Base-by-base conservation (phyloP, 2,113 vertebrate species). In the Cacatua alba region DNA sequence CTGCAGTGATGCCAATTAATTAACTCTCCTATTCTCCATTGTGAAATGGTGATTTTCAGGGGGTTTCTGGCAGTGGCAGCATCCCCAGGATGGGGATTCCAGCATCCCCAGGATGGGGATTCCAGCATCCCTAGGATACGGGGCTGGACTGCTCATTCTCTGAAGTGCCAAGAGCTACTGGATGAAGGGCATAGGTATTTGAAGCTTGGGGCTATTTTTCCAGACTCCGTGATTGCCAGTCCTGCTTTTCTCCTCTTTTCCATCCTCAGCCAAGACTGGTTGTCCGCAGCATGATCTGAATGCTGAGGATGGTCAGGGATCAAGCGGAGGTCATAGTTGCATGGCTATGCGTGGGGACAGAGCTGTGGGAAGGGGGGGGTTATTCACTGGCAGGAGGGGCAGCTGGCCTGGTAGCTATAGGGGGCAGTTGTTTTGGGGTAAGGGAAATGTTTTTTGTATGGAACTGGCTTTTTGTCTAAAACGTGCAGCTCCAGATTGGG, bases 291-390 rank as follows among this genome's bases (percentile, higher is more conserved):
- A 26, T 43, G 62, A 39, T 49, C 14, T 41, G 46, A 65, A 33
- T 2, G 2, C 24, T 77, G 53, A 64, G 35, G 6, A 52, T 51
- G 29, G 57, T 15, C 41, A 28, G 48, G 51, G 74, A 64, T 37
- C 9, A 3, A 43, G 59, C 41, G 26, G 25, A 67, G 25, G 6
- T 20, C 1, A 1, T 57, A 60, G 53, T 59, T 2, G 0, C 11
- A 41, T 53, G 55, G 25, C 37, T 7, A 5, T 0, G 0, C 39
- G 17, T 53, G 31, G 29, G 9, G 52, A 31, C 4, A 4, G 57
- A 71, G 82, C 25, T 74, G 24, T 49, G 33, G 43, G 37, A 86
- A 65, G 23, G 12, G 2, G 35, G 17, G 19, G 4, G 11, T 64
- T 21, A 9, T 84, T 76, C 53, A 51, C 43, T 3, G 6, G 11